Conservation (phyloP, 2,797 vertebrate species). For the Harpagifer antarcticus region DNA sequence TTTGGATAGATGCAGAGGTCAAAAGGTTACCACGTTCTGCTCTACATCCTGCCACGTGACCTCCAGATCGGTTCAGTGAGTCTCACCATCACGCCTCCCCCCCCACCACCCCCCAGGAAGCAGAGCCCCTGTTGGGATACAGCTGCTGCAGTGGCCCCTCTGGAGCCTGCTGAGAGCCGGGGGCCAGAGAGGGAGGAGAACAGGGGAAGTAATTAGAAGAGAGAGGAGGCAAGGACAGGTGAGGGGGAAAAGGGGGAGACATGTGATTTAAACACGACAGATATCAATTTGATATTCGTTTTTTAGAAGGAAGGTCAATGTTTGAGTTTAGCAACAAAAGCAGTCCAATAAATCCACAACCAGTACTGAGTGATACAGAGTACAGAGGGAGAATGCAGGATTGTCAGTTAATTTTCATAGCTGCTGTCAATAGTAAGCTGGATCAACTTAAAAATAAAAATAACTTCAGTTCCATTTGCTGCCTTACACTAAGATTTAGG, state of each 20-base stretch:
- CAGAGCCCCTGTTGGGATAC: constrained; percentile 3
- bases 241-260: neutral
- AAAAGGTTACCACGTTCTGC: constrained; percentile 3
- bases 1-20: constrained; percentile 1
- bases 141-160: constrained; percentile 34
- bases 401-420: neutral
- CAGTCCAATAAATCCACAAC: neutral
- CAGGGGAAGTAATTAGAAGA: constrained; percentile 24
- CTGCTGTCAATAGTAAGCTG: neutral
- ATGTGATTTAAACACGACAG: neutral
- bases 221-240: constrained; percentile 11
- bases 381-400: too few species aligned
- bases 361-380: neutral
- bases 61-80: constrained; percentile 15
- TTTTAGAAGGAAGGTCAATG: too few species aligned
- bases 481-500: neutral
- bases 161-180: constrained; percentile 20
- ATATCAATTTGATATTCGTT: neutral
- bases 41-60: constrained; percentile 7
- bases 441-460: neutral
- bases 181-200: constrained; percentile 7
- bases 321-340: neutral
- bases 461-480: too few species aligned
- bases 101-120: constrained; percentile 17
- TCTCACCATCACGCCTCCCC: constrained; percentile 2